These are phyloP conservation scores for Erinaceus europaeus DNA, from an alignment of 2,113 vertebrate genomes.

Conservation along the genomic window DNA sequence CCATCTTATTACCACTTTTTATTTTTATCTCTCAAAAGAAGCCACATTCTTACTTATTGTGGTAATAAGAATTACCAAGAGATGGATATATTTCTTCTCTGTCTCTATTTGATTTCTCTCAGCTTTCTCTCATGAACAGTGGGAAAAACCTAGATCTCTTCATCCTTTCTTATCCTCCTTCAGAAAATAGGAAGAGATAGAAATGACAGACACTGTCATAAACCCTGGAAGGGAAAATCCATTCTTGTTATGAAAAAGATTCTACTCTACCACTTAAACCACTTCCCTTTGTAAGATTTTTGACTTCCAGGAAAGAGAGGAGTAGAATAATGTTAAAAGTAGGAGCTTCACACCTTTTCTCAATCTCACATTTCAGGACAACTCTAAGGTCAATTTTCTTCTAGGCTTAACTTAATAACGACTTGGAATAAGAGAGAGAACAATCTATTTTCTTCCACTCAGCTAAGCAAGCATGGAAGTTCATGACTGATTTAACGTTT, in stretches of 20 bases:
- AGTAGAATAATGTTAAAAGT: not conserved
- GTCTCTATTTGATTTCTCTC: no score
- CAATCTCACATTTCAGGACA: slow-evolving; percentile 42
- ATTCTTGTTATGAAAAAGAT: not conserved
- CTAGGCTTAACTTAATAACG: slow-evolving; percentile 53
- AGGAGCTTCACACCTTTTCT: not conserved
- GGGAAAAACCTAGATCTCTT: not conserved
- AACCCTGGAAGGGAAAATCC: not conserved
- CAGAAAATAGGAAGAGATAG: not conserved
- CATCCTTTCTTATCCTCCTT: not conserved
- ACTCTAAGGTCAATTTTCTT: slow-evolving; percentile 65
- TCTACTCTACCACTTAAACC: not conserved
- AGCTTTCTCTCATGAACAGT: no score
- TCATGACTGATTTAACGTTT: slow-evolving; percentile 61
- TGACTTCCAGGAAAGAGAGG: not conserved
- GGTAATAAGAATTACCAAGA: no score
- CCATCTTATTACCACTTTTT: no score
- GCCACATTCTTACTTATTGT: no score
- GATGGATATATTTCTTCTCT: no score
- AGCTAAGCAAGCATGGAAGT: slow-evolving; percentile 51
- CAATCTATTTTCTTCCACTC: slow-evolving; percentile 50
- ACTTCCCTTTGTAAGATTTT: not conserved
- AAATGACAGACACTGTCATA: not conserved
- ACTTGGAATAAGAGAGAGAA: slow-evolving; percentile 27
- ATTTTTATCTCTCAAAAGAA: no score